Conservation (phyloP, 2,888 invertebrate genomes). For the Luffia ferchaultella region DNA sequence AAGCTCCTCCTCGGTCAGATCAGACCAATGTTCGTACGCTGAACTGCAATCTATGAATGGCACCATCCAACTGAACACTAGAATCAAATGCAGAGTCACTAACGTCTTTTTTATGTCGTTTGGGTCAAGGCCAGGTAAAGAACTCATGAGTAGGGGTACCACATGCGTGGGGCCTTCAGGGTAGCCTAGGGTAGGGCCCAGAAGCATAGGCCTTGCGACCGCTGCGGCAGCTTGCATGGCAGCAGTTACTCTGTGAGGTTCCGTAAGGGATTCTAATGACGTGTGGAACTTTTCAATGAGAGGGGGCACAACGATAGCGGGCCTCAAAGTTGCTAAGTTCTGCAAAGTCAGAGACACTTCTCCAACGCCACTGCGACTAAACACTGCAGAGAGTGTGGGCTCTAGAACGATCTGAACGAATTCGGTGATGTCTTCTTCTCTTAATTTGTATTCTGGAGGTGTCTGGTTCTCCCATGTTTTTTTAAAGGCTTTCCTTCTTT, state of each 20-base stretch:
- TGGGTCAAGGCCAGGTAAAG: slow-evolving; percentile 89
- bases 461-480: slow-evolving; percentile 75
- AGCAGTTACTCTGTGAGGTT: slow-evolving; percentile 84
- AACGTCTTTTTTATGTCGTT: slow-evolving; percentile 84
- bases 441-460: slow-evolving; percentile 74
- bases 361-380: slow-evolving; percentile 71
- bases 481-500: slow-evolving; percentile 65
- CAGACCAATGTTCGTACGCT: slow-evolving; percentile 70
- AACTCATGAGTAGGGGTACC: slow-evolving; percentile 79
- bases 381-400: slow-evolving; percentile 80
- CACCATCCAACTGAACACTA: slow-evolving; percentile 78
- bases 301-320: slow-evolving; percentile 83
- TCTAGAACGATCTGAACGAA: slow-evolving; percentile 82
- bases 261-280: slow-evolving; percentile 84
- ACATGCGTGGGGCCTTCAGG: slow-evolving; percentile 83
- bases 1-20: slow-evolving; percentile 81
- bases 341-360: slow-evolving; percentile 75
- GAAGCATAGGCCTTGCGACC: slow-evolving; percentile 71
- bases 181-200: slow-evolving; percentile 62
- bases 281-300: slow-evolving; percentile 82
- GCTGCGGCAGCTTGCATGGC: slow-evolving; percentile 76
- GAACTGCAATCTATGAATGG: slow-evolving; percentile 87
- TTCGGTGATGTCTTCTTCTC: slow-evolving; percentile 80
- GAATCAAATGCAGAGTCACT: slow-evolving; percentile 80
- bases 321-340: slow-evolving; percentile 79